Percentiles rank a stretch among this genome's conserved stretches.
Conservation (phyloP, 2,113 vertebrate species). For the Myotis brandtii region DNA sequence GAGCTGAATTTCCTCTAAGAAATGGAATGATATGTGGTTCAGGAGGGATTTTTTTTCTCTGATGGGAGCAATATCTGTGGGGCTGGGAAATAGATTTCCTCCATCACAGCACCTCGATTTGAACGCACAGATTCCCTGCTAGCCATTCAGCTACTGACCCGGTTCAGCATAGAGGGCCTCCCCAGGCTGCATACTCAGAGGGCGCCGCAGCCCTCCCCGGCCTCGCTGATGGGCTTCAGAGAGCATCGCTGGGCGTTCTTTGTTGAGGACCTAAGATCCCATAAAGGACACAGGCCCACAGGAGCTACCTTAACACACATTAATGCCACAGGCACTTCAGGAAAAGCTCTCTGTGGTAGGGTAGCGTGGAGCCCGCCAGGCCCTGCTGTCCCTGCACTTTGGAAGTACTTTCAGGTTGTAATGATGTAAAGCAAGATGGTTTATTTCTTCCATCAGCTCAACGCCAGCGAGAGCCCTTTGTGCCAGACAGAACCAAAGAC, state of each 20-base stretch:
- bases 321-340: background rate
- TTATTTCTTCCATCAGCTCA: background rate
- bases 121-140: background rate
- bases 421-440: background rate
- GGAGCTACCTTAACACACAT: background rate
- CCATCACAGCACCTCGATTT: background rate
- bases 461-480: background rate
- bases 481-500: background rate
- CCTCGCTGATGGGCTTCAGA: background rate
- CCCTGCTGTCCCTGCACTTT: background rate
- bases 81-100: background rate
- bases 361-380: background rate
- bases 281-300: background rate
- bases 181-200: background rate
- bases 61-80: background rate
- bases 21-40: background rate
- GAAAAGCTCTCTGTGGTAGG: background rate
- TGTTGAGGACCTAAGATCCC: background rate
- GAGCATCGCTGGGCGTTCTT: too few species aligned
- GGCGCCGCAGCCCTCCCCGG: too few species aligned
- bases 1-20: background rate
- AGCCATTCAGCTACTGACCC: background rate
- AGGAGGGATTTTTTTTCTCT: background rate
- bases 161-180: background rate
- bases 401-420: background rate